Percentiles rank a stretch among this genome's conserved stretches.
These are phyloP conservation scores for Trachelus iudaicus DNA, from an alignment of 2,888 invertebrate genomes.

Conservation along the genomic window DNA sequence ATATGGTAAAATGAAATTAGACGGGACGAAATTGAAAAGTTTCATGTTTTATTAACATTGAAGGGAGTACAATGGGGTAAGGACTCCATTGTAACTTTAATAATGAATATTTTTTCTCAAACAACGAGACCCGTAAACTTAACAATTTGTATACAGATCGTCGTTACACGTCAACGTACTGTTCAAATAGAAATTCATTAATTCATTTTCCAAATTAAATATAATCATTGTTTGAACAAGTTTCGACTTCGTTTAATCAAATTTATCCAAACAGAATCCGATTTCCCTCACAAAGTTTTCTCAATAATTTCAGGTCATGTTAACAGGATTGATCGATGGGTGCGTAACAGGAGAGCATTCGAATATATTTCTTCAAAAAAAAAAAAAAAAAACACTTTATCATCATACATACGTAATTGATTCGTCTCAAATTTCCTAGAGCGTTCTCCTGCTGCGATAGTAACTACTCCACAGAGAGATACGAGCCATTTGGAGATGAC, in stretches of 20 bases:
- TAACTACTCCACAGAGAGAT: slow-evolving; percentile 10
- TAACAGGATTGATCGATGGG: slow-evolving; percentile 18
- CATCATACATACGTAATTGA: not conserved
- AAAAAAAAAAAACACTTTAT: not conserved
- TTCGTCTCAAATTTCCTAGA: not conserved
- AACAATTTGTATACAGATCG: not conserved
- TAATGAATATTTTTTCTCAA: not conserved
- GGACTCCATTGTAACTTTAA: not conserved
- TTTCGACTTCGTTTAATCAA: not conserved
- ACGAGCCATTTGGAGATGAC: slow-evolving; percentile 4
- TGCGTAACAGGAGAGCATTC: not conserved
- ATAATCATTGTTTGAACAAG: not conserved
- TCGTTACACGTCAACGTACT: not conserved
- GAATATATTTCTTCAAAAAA: not conserved
- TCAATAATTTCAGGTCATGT: slow-evolving; percentile 15
- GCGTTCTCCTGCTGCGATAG: slow-evolving; percentile 12
- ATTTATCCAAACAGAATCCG: not conserved
- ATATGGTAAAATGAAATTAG: not conserved
- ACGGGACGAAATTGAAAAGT: not conserved
- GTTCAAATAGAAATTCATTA: not conserved
- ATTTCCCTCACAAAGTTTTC: not conserved
- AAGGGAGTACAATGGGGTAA: not conserved
- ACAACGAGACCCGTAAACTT: not conserved
- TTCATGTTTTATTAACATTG: not conserved
- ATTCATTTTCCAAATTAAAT: not conserved